Percentiles rank a stretch among this genome's conserved stretches.
phyloP scores from a whole-genome alignment of 2,797 vertebrate species.

The Pempheris klunzingeri region DNA sequence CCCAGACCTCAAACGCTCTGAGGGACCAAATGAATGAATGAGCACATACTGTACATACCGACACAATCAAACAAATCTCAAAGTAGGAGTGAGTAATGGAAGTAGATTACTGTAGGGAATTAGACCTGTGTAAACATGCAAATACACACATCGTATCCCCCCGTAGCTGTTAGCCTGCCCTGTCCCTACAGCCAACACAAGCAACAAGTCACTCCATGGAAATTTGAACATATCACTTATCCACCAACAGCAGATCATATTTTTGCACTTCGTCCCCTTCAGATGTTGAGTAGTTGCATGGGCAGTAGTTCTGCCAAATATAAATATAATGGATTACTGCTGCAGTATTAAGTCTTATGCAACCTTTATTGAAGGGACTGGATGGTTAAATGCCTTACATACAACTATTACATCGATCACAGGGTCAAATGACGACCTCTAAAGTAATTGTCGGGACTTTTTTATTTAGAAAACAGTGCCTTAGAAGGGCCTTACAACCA shows the following conservation, averaged over 20 bases:
- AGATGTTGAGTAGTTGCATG: neutral
- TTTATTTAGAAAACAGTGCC: conserved; percentile 13
- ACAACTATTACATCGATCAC: conserved; percentile 18
- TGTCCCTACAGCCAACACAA: conserved; percentile 26
- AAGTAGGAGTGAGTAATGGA: neutral
- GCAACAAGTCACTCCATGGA: conserved; percentile 44
- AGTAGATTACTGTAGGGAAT: conserved; percentile 2
- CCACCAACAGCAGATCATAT: neutral
- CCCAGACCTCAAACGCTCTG: conserved; percentile 38
- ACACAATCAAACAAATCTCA: conserved; percentile 18
- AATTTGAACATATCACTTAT: conserved; percentile 5
- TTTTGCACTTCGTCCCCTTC: neutral
- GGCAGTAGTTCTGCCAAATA: neutral
- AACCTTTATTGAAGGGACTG: neutral
- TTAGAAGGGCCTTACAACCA: neutral
- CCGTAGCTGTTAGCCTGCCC: conserved; percentile 6
- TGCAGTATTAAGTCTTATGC: neutral
- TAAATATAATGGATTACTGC: conserved; percentile 6
- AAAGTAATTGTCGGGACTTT: conserved; percentile 6
- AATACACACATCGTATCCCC: neutral
- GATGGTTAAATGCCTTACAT: conserved; percentile 18
- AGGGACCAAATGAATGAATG: conserved; percentile 32
- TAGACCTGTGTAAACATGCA: conserved; percentile 9
- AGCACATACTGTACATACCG: conserved; percentile 8
- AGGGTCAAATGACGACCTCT: neutral